Evolutionary conservation across 2,113 vertebrate genomes (phyloP), one percentile per base, ranked within the genome.

Genomic region (Entomyzon cyanotis): DNA sequence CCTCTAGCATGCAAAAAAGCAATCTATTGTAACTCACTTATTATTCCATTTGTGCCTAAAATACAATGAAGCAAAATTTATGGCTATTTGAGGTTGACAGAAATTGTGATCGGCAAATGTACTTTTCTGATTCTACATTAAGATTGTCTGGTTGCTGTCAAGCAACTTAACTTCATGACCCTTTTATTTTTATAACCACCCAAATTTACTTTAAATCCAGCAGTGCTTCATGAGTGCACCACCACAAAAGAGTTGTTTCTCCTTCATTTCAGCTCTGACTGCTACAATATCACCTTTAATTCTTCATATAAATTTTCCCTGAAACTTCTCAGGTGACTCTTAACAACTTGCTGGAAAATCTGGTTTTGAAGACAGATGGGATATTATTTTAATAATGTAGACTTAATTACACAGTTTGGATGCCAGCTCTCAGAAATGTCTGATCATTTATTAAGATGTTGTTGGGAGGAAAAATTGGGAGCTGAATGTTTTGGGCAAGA

Each of bases 351-450:
- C 77, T 86, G 37, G 3, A 11, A 92, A 95, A 84, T 87, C 49
- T 68, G 65, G 53, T 79, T 65, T 90, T 15, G 16, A 81, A 87
- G 73, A 88, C 76, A 96, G 94, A 65, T 87, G 92, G 83, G 37
- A 35, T 79, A 69, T 89, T 84, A 73, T 92, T 95, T 88, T 86
- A 86, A 68, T 97, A 91, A 95, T 49, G 52, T 37, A 81, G 83
- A 74, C 49, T 33, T 93, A 67, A 95, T 92, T 75, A 84, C 68
- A 63, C 62, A 92, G 25, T 62, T 71, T 77, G 76, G 75, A 82
- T 88, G 49, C 52, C 1, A 2, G 60, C 41, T 79, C 46, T 87
- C 58, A 58, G 65, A 78, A 92, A 68, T 3, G 8, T 68, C 88
- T 89, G 65, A 78, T 92, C 35, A 41, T 81, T 87, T 94, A 91